Evolutionary conservation across 30 jellyfish, hydroid and myxozoan genomes (phyloP), one percentile per base, ranked within the genome.

Genomic region (Morbakka virulenta): DNA sequence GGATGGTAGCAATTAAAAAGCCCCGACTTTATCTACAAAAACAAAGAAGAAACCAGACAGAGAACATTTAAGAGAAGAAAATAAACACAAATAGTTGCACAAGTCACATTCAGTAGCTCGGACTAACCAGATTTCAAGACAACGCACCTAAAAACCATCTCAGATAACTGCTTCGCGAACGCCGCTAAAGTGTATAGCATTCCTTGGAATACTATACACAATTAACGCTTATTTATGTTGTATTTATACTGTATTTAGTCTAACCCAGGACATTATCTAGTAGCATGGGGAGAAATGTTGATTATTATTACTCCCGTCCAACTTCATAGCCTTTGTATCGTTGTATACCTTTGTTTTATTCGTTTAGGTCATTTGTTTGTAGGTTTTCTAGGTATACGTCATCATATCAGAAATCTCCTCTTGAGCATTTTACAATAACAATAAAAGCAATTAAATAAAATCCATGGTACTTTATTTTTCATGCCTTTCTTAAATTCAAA

Each of bases 81-180:
- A 32, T 41, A 72, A 1, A 2, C 81, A 35, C 29, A 69, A 11
- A 69, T 31, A 69, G 73, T 28, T 24, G 76, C 76, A 27, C 29
- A 69, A 9, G 76, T 14, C 24, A 69, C 81, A 69, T 69, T 35
- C 81, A 31, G 83, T 75, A 64, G 77, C 77, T 71, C 83, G 51
- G 83, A 71, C 78, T 74, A 71, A 71, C 49, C 30, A 75, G 76
- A 64, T 21, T 61, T 2, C 13, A 71, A 35, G 79, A 71, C 72
- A 67, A 67, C 21, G 69, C 1, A 69, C 84, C 84, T 48, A 74
- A 72, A 50, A 72, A 72, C 69, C 3, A 0, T 72, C 84, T 50
- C 84, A 41, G 74, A 50, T 72, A 72, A 13, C 73, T 74, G 78
- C 84, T 41, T 50, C 77, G 84, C 51, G 57, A 72, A 47, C 62